These are phyloP conservation scores for Listrodromus nycthemerus DNA, from an alignment of 2,888 invertebrate genomes.

Conservation along the genomic window DNA sequence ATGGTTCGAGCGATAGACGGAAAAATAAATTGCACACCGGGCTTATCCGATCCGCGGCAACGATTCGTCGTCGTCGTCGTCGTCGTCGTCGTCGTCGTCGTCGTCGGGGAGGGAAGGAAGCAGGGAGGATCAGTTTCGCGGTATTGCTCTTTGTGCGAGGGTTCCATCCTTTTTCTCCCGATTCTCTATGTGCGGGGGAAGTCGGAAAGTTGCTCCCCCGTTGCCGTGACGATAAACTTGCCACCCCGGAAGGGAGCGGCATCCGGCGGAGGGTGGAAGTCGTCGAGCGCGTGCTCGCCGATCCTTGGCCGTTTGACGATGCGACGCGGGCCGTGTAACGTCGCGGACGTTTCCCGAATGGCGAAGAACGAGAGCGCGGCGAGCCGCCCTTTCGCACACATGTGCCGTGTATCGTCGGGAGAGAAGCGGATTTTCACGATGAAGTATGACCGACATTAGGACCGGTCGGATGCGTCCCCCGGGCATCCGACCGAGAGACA, in stretches of 20 bases:
- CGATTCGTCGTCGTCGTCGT: neutral
- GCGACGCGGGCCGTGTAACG: constrained; percentile 25
- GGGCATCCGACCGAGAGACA: constrained; percentile 62
- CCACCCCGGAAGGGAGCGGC: constrained; percentile 20
- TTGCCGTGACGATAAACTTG: constrained; percentile 44
- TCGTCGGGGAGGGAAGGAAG: no score
- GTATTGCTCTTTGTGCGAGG: constrained; percentile 17
- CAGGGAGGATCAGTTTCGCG: constrained; percentile 6
- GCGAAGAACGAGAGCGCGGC: constrained; percentile 23
- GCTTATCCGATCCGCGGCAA: neutral
- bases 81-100: no score
- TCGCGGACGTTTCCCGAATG: constrained; percentile 58
- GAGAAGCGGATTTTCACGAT: constrained; percentile 61
- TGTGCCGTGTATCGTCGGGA: constrained; percentile 9
- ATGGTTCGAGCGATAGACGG: neutral
- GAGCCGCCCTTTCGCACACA: constrained; percentile 4
- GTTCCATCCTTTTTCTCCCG: neutral
- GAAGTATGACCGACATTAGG: constrained; percentile 72
- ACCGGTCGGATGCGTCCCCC: constrained; percentile 64
- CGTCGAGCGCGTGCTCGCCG: constrained; percentile 18
- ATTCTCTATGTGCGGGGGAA: constrained; percentile 29
- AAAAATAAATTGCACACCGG: neutral
- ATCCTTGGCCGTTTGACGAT: neutral
- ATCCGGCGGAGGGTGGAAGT: constrained; percentile 40
- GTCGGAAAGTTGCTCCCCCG: constrained; percentile 28